Evolutionary conservation across 2,797 vertebrate genomes (phyloP).

Genomic region (Cirrhinus mrigala): DNA sequence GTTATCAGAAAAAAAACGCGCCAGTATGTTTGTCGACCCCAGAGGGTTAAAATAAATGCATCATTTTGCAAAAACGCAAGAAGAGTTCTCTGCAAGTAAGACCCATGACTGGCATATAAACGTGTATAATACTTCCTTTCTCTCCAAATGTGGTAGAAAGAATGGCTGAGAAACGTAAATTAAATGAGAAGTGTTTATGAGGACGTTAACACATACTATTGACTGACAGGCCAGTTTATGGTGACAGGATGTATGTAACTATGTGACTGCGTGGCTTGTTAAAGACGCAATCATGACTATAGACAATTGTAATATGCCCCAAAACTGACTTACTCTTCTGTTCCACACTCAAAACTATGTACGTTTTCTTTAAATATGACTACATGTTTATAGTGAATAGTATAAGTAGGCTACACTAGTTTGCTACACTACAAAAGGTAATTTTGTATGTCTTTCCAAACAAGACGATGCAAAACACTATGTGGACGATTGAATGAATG

Average conservation of each 20-base stretch:
- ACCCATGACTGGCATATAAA: not conserved
- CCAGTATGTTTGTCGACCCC: too few relatives aligned
- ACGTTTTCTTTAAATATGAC: not conserved
- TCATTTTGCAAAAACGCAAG: not conserved
- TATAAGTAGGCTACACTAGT: not conserved
- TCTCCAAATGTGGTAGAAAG: not conserved
- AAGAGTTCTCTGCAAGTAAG: not conserved
- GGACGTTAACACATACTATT: not conserved
- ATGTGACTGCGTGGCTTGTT: too few relatives aligned
- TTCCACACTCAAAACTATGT: not conserved
- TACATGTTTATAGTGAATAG: not conserved
- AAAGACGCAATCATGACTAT: not conserved
- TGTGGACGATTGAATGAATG: not conserved
- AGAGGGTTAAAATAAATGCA: not conserved
- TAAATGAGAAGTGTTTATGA: not conserved
- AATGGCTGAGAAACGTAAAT: not conserved
- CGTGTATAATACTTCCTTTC: not conserved
- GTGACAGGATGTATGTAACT: not conserved
- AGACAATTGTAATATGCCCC: not conserved
- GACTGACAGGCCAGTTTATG: not conserved
- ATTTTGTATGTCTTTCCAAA: not conserved
- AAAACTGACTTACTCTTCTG: not conserved
- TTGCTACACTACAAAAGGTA: not conserved
- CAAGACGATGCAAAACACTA: not conserved
- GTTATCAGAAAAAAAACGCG: too few relatives aligned